A percentile compares a stretch with the other conserved stretches of the same genome.
Conservation (phyloP, 2,113 vertebrate species). For the Bubo bubo region DNA sequence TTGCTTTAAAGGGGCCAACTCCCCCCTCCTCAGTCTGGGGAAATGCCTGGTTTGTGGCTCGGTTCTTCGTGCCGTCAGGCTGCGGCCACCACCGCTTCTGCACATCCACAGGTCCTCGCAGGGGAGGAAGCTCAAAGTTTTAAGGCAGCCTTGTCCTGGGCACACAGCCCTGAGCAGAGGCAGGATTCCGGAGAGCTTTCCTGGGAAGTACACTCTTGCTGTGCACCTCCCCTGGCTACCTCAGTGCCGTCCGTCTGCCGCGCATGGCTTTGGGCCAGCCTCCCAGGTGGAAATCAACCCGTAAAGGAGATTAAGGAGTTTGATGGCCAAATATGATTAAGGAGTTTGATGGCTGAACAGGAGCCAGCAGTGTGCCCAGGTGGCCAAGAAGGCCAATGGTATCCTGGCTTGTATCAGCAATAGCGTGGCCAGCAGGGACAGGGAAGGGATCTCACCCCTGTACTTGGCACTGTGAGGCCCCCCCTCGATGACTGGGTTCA, state of each 20-base stretch:
- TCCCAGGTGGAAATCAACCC: neutral
- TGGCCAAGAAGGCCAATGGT: too few species aligned
- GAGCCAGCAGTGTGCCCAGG: too few species aligned
- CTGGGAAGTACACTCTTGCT: neutral
- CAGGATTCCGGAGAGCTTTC: neutral
- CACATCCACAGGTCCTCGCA: neutral
- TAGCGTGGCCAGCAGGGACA: too few species aligned
- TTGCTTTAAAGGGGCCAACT: neutral
- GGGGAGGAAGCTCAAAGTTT: neutral
- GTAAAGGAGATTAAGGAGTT: neutral
- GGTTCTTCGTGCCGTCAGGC: fast-evolving
- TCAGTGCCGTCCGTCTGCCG: constrained; percentile 41
- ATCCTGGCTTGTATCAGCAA: too few species aligned
- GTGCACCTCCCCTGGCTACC: constrained; percentile 39
- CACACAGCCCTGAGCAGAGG: neutral
- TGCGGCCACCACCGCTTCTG: neutral
- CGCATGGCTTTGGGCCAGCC: constrained; percentile 5
- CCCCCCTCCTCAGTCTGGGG: neutral
- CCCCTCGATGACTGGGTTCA: too few species aligned
- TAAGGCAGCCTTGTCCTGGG: neutral
- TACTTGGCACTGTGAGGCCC: too few species aligned
- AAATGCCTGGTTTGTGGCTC: fast-evolving
- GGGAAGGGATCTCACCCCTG: too few species aligned
- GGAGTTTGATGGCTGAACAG: neutral
- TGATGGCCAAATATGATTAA: neutral